Evolutionary conservation across 2,888 invertebrate genomes (phyloP).

Genomic region (Poecilus cupreus): DNA sequence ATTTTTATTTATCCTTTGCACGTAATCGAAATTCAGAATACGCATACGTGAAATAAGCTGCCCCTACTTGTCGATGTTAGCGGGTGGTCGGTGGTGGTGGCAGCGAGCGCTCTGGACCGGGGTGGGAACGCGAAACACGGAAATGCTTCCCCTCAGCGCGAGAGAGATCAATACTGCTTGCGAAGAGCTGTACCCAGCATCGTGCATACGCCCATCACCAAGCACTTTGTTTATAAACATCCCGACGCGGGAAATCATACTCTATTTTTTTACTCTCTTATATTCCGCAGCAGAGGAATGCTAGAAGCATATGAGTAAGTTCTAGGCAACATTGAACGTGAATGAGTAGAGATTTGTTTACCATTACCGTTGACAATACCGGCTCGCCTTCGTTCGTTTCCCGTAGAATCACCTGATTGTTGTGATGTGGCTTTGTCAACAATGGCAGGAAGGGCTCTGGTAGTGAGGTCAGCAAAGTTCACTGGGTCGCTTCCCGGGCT

Average conservation of each 20-base stretch:
- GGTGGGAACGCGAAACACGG: slow-evolving; percentile 61
- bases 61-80: not conserved
- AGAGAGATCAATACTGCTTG: slow-evolving; percentile 48
- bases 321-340: too few relatives aligned
- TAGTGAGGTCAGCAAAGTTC: slow-evolving; percentile 71
- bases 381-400: too few relatives aligned
- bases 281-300: too few relatives aligned
- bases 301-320: too few relatives aligned
- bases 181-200: slow-evolving; percentile 44
- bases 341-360: too few relatives aligned
- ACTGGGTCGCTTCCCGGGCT: slow-evolving; percentile 73
- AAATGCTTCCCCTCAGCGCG: slow-evolving; percentile 44
- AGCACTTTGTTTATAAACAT: slow-evolving; percentile 47
- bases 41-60: slow-evolving; percentile 24
- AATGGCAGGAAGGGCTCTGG: slow-evolving; percentile 16
- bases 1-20: slow-evolving; percentile 18
- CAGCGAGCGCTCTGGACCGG: not conserved
- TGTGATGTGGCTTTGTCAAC: not conserved
- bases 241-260: not conserved
- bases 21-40: slow-evolving; percentile 26
- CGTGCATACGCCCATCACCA: slow-evolving; percentile 25
- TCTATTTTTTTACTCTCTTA: not conserved
- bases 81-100: slow-evolving; percentile 5
- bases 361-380: too few relatives aligned
- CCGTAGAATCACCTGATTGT: slow-evolving; percentile 19